Evolutionary conservation across 2,888 invertebrate species (phyloP), one percentile per base, ranked within the genome.

Genomic region (Ypsolopha sequella): DNA sequence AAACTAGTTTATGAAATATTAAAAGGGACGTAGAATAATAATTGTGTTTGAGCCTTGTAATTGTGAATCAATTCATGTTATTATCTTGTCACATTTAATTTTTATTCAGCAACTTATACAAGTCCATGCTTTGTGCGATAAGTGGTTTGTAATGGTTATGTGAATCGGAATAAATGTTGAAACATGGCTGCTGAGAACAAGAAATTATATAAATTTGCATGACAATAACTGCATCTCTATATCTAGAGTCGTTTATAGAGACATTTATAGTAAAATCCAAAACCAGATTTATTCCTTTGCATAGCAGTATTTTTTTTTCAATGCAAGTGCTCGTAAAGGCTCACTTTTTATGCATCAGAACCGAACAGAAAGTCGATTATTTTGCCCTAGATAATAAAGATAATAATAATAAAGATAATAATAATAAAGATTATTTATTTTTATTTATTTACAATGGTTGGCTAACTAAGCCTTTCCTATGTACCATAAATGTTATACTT

Each of bases 71-170:
- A 75, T 79, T 73, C 70, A 62, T 68, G 74, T 80, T 82, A 84
- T 85, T 81, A 84, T 76, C 73, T 76, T 79, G 84, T 84, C 82
- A 80, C 65, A 53, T 71, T 67, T 73, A 74, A 81, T 85, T 79
- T 77, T 69, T 65, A 70, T 71, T 73, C 66, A 66, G 63, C 63
- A 61, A 55, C 51, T 54, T 65, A 13, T 43, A 11, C 14, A 8
- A 33, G 46, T 33, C 6, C 4, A 24, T 34, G 39, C 7, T 53
- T 49, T 58, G 57, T 53, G 51, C 47, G 56, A 55, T 63, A 78
- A 80, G 74, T 77, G 74, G 65, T 70, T 68, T 72, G 61, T 66
- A 68, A 71, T 70, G 67, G 65, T 60, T 60, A 54, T 57, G 63
- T 51, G 51, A 39, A 41, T 34, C 11, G 48, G 38, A 41, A 41